phyloP scores from a whole-genome alignment of 2,888 invertebrate species.

The Conchocele bisecta region DNA sequence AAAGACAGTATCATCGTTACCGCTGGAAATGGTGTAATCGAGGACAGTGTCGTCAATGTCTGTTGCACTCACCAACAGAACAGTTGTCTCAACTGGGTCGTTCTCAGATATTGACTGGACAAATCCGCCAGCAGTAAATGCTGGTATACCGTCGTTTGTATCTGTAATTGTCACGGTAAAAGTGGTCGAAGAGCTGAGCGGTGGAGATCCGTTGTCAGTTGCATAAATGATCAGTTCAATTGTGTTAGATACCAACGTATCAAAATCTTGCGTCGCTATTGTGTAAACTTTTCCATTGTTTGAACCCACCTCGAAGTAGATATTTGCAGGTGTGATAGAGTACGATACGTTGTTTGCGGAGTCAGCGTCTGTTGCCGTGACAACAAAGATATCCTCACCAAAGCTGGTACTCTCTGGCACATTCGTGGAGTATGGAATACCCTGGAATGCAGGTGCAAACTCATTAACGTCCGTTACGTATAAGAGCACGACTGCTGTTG shows the following conservation, averaged over 20 bases:
- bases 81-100: constrained; percentile 84
- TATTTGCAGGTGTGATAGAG: constrained; percentile 57
- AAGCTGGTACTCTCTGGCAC: constrained; percentile 60
- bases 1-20: constrained; percentile 55
- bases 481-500: constrained; percentile 37
- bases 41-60: constrained; percentile 58
- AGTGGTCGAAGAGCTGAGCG: constrained; percentile 83
- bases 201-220: constrained; percentile 53
- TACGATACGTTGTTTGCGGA: constrained; percentile 63
- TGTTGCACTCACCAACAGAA: constrained; percentile 43
- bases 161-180: constrained; percentile 97
- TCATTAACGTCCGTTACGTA: constrained; percentile 63
- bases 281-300: constrained; percentile 61
- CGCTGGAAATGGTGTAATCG: constrained; percentile 38
- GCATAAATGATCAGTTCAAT: constrained; percentile 65
- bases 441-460: constrained; percentile 52
- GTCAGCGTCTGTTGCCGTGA: constrained; percentile 58
- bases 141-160: constrained; percentile 95
- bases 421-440: constrained; percentile 53
- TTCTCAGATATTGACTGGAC: constrained; percentile 94
- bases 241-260: constrained; percentile 59
- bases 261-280: constrained; percentile 57
- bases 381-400: constrained; percentile 38
- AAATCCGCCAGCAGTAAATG: constrained; percentile 96
- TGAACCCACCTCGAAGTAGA: constrained; percentile 67